Evolutionary conservation across 2,888 invertebrate species (phyloP).

Genomic region (Strigamia maritima): DNA sequence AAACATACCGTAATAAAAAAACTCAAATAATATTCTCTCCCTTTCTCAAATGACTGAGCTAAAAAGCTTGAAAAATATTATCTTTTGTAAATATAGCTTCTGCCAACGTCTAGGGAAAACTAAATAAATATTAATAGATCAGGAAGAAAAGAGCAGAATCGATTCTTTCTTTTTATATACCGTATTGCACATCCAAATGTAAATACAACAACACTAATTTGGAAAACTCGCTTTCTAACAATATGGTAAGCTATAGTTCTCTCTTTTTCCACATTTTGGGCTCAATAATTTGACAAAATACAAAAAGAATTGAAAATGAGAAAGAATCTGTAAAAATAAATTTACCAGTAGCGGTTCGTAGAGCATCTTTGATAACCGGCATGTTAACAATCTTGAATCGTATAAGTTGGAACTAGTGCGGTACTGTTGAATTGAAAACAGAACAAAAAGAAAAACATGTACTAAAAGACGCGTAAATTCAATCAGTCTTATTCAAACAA

Average conservation of each 20-base stretch:
- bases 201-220: no score
- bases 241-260: not conserved
- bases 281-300: not conserved
- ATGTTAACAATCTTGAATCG: not conserved
- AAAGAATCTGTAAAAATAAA: not conserved
- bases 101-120: not conserved
- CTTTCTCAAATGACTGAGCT: not conserved
- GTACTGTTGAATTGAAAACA: not conserved
- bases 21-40: no score
- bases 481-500: not conserved
- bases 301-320: not conserved
- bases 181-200: no score
- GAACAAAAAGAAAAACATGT: not conserved
- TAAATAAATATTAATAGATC: not conserved
- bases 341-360: not conserved
- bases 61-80: not conserved
- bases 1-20: not conserved
- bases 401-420: not conserved
- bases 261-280: not conserved
- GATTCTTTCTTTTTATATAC: no score
- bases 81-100: not conserved
- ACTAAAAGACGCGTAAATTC: not conserved
- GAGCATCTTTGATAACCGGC: not conserved
- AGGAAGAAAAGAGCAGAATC: no score
- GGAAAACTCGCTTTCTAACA: no score